Base-by-base conservation (phyloP, 1,140 invertebrate species). In the Sminthurinus signatus region DNA sequence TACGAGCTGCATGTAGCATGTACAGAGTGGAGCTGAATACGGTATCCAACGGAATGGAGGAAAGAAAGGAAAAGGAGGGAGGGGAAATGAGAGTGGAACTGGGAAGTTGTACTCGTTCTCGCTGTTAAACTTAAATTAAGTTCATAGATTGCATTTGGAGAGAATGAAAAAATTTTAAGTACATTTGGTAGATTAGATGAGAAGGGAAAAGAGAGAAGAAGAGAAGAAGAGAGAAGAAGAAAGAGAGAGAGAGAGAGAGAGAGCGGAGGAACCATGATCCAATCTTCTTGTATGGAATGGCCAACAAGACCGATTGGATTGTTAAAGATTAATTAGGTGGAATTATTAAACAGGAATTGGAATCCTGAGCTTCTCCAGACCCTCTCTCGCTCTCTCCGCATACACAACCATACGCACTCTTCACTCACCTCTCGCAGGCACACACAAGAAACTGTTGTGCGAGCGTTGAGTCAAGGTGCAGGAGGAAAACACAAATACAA, bases 271-370 rank as follows among this genome's bases (percentile, higher is more conserved):
- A n/a, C 57, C 29, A 28, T n/a, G n/a, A n/a, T 59, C 27, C 57
- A 29, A 59, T 28, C 57, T 32, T 46, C 43, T n/a, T n/a, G n/a
- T 28, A 14, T 42, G 36, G 29, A 36, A 39, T 42, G 64, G 64
- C 48, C 27, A 50, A 43, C 55, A 61, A 65, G 59, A 65, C 54
- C 57, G 64, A 65, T 65, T 65, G 64, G 48, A 60, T 65, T 65
- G 58, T 67, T 59, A 67, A 67, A 67, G 60, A 67, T 67, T 67
- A 67, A 67, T 67, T 67, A 67, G 65, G 55, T 67, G 60, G 65
- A 67, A 67, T 67, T 67, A 67, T 67, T 67, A 56, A 67, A 62
- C 44, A 62, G 36, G 25, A 56, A 52, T 56, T 56, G 19, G 62
- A 64, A 56, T 58, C 56, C 29, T 19, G 28, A 39, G 43, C 36